Conservation (phyloP, 2,888 invertebrate genomes). For the Nephrotoma appendiculata region DNA sequence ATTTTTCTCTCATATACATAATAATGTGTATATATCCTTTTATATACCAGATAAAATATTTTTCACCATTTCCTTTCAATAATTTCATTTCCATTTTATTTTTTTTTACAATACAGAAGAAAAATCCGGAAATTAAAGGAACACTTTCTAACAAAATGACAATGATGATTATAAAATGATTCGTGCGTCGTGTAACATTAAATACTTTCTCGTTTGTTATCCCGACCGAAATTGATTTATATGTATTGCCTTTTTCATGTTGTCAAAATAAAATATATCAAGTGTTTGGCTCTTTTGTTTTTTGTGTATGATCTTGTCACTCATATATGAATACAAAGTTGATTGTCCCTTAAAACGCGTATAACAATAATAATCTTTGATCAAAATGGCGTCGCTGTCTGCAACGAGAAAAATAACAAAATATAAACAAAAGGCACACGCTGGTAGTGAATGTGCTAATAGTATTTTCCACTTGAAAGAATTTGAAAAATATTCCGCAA, state of each 20-base stretch:
- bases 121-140: not conserved
- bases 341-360: too few relatives aligned
- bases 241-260: not conserved
- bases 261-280: too few relatives aligned
- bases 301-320: too few relatives aligned
- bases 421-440: not conserved
- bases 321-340: too few relatives aligned
- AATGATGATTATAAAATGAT: not conserved
- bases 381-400: not conserved
- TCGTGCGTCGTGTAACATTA: not conserved
- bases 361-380: too few relatives aligned
- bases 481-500: not conserved
- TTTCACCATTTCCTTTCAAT: not conserved
- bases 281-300: too few relatives aligned
- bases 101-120: not conserved
- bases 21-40: not conserved
- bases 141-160: not conserved
- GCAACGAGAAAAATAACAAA: not conserved
- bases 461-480: not conserved
- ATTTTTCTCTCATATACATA: not conserved
- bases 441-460: not conserved
- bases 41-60: not conserved
- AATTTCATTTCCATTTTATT: not conserved
- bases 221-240: not conserved
- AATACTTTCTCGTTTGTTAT: not conserved